Evolutionary conservation across 2,888 invertebrate genomes (phyloP), one percentile per base, ranked within the genome.

Genomic region (Bedellia somnulentella): DNA sequence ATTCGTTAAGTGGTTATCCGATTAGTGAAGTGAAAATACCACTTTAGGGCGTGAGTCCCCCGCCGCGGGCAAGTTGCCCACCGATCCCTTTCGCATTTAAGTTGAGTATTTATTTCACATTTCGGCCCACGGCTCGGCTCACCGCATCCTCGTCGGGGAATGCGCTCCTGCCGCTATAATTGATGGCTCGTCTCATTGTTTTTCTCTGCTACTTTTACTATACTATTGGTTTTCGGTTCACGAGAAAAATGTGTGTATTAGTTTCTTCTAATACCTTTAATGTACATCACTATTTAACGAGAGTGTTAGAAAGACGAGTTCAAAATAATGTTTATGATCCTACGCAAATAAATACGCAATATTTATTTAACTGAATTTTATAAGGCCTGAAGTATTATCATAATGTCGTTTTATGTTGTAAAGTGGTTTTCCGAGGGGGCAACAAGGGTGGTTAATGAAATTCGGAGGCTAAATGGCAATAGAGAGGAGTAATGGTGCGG

Each of bases 1-100:
- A 75, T 75, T 75, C 73, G 75, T 71, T 68, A 73, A 75, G 75
- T 71, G 75, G 73, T 79, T 78, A 78, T 79, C 78, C 78, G 78
- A 79, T 79, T 78, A 79, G 76, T 67, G 73, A 78, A 78, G 76
- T 77, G 78, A 78, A 77, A 76, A 78, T 71, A 76, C 76, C 78
- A 77, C 77, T 78, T 77, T 76, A 52, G 75, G 71, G 75, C 63
- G 64, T 60, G 60, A 60, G 58, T 53, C 66, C 67, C 70, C 63
- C 49, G 63, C 67, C 63, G 63, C 67, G 64, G 39, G 66, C 58
- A 43, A 51, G 51, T 48, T 49, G 54, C 56, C 46, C 55, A 51
- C 35, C 52, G 57, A 67, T 68, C 71, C 71, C 68, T 70, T 71
- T 67, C 61, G 57, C 57, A 66, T 70, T 66, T 67, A 64, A 67